These are phyloP conservation scores for Cecidostiba fungosa DNA, from an alignment of 2,888 invertebrate genomes.

Conservation along the genomic window DNA sequence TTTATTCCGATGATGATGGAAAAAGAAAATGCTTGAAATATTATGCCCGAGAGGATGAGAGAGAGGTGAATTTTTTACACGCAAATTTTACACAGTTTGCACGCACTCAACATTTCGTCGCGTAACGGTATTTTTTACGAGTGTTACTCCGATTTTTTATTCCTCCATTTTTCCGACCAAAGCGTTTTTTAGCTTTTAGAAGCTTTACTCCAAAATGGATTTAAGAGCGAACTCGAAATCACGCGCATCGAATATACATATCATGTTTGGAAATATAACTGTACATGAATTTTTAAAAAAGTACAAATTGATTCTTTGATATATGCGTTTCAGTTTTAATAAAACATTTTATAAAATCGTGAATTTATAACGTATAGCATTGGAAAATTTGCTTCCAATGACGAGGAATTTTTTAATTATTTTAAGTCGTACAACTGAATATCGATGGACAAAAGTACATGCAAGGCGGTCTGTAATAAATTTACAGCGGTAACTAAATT, in stretches of 20 bases:
- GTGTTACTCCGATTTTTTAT: neutral
- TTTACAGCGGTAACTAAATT: neutral
- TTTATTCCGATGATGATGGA: neutral
- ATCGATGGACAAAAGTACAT: neutral
- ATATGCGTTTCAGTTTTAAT: neutral
- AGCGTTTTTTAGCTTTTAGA: neutral
- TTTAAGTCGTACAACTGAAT: neutral
- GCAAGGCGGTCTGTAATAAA: neutral
- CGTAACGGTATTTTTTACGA: neutral
- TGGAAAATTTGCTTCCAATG: neutral
- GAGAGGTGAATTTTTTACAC: neutral
- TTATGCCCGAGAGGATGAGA: neutral
- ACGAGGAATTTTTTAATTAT: neutral
- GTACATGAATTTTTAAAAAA: neutral
- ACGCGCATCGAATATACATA: neutral
- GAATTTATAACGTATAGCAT: neutral
- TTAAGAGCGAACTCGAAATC: slow-evolving; percentile 2
- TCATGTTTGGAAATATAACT: neutral
- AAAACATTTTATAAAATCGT: neutral
- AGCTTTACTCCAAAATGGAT: neutral
- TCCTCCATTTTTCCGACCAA: neutral
- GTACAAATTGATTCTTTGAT: neutral
- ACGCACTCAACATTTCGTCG: neutral
- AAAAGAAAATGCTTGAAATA: neutral
- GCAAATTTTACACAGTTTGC: neutral